Conservation (phyloP, 2,797 vertebrate species). For the Malurus leucopterus region DNA sequence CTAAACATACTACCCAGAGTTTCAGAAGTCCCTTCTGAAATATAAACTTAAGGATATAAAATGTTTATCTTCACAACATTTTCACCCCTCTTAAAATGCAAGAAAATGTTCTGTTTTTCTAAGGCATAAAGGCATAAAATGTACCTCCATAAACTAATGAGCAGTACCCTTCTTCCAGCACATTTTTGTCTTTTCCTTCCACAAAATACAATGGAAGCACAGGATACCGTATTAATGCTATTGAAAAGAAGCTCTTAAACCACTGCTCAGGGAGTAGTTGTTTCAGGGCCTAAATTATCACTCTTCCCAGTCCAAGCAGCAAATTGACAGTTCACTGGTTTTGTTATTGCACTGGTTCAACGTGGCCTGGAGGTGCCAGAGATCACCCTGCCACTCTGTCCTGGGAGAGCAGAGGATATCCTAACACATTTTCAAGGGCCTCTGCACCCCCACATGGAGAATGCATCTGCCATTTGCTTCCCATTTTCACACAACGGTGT, state of each 20-base stretch:
- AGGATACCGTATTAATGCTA: neutral
- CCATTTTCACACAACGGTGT: neutral
- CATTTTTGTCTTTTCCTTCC: neutral
- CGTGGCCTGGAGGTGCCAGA: neutral
- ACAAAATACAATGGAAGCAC: neutral
- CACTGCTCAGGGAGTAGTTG: neutral
- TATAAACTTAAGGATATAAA: neutral
- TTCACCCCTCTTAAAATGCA: neutral
- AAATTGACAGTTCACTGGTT: neutral
- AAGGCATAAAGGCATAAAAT: neutral
- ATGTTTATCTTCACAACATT: neutral
- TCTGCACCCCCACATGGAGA: constrained; percentile 18
- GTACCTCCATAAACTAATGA: neutral
- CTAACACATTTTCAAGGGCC: constrained; percentile 44
- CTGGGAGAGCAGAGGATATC: neutral
- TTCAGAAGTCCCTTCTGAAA: neutral
- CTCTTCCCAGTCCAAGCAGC: neutral
- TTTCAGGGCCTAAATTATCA: neutral
- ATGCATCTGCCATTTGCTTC: neutral
- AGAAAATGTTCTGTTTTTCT: neutral
- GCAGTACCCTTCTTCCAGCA: neutral
- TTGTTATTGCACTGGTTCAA: neutral
- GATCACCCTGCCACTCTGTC: neutral
- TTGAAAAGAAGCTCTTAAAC: neutral
- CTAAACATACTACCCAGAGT: neutral